Evolutionary conservation across 2,113 vertebrate genomes (phyloP).

Genomic region (Orientallactaga bullata): DNA sequence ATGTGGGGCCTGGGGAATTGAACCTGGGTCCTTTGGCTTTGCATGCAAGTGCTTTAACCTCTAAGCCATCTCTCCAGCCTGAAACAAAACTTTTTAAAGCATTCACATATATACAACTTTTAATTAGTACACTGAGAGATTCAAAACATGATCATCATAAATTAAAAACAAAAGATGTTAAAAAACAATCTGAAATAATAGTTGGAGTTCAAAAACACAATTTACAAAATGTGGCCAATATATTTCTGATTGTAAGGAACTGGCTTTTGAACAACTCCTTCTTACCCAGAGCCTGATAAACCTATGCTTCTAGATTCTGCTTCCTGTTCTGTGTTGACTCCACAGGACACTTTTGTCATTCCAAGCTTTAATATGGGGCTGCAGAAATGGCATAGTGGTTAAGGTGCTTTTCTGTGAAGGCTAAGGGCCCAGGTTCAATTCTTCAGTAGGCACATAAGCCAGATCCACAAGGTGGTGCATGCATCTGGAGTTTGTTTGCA

Average conservation of each 20-base stretch:
- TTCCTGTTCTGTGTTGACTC: neutral
- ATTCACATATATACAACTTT: neutral
- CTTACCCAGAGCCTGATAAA: neutral
- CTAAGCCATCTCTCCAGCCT: neutral
- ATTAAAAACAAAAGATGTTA: neutral
- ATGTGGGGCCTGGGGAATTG: too few species aligned
- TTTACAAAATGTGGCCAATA: neutral
- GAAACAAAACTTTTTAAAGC: neutral
- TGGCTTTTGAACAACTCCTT: neutral
- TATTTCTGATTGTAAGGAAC: neutral
- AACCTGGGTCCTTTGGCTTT: too few species aligned
- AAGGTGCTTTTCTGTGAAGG: too few species aligned
- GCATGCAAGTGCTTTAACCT: too few species aligned
- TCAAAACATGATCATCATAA: neutral
- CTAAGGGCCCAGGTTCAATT: too few species aligned
- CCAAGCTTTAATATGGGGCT: neutral
- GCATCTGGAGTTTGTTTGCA: too few species aligned
- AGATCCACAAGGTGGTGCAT: too few species aligned
- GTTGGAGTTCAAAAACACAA: neutral
- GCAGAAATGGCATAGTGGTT: too few species aligned
- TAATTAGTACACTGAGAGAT: constrained; percentile 6
- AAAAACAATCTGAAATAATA: constrained; percentile 10
- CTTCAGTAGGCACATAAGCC: too few species aligned
- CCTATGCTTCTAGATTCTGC: neutral
- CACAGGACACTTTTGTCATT: neutral